Base-by-base conservation (phyloP, 2,113 vertebrate species). In the Picathartes gymnocephalus region DNA sequence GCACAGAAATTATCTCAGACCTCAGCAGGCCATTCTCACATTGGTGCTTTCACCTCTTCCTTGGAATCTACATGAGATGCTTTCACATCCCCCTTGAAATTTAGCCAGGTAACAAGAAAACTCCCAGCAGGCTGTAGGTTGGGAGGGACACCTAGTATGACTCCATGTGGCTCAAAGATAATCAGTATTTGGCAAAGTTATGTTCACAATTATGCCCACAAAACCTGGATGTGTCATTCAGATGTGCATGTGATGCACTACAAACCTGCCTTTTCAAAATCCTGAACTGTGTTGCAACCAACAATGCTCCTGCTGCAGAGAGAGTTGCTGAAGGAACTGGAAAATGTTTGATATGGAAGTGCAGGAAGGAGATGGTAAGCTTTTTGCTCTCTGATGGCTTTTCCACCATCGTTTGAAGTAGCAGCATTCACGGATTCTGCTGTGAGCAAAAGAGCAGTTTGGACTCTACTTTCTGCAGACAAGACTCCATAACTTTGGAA, bases 381-480 rank as follows among this genome's bases (percentile, higher is more conserved):
- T 54, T 71, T 73, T 57, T 69, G 45, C 42, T 91, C 48, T 47
- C 40, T 65, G 11, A 4, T 61, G 20, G 28, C 50, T 69, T 33
- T 72, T 61, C 11, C 7, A 7, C 42, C 18, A 4, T 65, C 0
- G 0, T 45, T 68, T 64, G 37, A 65, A 80, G 79, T 35, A 61
- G 24, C 53, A 65, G 8, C 25, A 30, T 45, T 80, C 31, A 16
- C 1, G 1, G 56, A 57, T 48, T 61, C 47, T 85, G 10, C 91
- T 81, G 30, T 33, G 27, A 72, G 39, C 21, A 80, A 61, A 64
- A 47, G 21, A 69, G 44, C 37, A 44, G 31, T 60, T 77, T 86
- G 64, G 18, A 42, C 14, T 74, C 40, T 39, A 68, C 40, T 40
- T 68, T 58, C 15, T 60, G 22, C 35, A 80, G 83, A 27, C 21